A percentile compares a stretch with the other conserved stretches of the same genome.
Conservation (phyloP, 2,113 vertebrate genomes). For the Syngnathus scovelli region DNA sequence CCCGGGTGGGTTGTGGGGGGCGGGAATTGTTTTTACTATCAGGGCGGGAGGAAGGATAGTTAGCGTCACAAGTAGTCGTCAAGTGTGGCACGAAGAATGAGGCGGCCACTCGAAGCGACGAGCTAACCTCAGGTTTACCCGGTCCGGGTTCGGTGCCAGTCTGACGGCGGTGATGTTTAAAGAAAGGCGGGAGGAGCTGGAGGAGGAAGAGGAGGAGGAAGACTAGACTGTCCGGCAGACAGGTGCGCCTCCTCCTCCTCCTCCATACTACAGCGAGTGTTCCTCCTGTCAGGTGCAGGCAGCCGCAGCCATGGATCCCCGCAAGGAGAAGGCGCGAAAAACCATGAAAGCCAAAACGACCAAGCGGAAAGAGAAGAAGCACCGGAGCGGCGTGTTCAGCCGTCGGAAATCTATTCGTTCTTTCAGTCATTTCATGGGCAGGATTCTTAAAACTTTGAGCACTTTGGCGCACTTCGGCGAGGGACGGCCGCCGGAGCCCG, state of each 20-base stretch:
- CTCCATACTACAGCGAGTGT: conserved; percentile 10
- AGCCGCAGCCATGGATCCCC: conserved; percentile 60
- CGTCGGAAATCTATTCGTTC: conserved; percentile 73
- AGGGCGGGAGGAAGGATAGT: conserved; percentile 11
- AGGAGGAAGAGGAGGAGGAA: conserved; percentile 33
- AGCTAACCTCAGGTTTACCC: conserved; percentile 48
- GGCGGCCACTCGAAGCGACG: neutral
- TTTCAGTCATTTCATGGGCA: conserved; percentile 76
- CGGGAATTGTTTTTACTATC: conserved; percentile 22
- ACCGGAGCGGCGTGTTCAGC: conserved; percentile 52
- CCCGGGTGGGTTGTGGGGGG: conserved; percentile 24
- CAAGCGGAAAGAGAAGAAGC: conserved; percentile 65
- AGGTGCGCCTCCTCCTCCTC: conserved; percentile 56
- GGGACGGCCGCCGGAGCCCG: conserved; percentile 40
- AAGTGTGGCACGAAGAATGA: neutral
- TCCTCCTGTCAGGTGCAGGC: conserved; percentile 7
- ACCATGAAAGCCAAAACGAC: conserved; percentile 57
- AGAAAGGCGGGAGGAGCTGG: conserved; percentile 5
- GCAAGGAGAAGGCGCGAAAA: conserved; percentile 51
- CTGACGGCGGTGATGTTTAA: conserved; percentile 25
- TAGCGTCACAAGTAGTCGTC: conserved; percentile 1
- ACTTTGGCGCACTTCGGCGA: conserved; percentile 73
- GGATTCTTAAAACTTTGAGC: conserved; percentile 77
- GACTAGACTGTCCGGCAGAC: conserved; percentile 51
- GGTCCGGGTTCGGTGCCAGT: conserved; percentile 36